Conservation (phyloP, 2,113 vertebrate genomes). For the Phyllostomus discolor region DNA sequence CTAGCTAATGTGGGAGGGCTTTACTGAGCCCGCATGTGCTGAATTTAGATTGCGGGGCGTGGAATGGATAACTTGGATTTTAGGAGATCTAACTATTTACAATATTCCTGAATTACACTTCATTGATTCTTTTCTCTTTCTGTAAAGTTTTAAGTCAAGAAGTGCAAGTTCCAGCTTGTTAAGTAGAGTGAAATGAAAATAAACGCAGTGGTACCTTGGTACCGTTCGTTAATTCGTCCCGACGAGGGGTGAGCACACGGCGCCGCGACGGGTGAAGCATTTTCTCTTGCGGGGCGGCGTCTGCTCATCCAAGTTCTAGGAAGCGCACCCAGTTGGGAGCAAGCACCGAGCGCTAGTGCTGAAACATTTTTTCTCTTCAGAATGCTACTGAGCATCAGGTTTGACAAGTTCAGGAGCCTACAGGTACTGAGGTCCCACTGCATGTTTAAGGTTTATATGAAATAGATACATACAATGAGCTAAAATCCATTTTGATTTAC, state of each 20-base stretch:
- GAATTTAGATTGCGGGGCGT: not conserved
- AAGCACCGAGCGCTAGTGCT: no score
- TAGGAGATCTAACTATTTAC: not conserved
- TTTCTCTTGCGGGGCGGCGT: no score
- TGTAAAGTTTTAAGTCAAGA: not conserved
- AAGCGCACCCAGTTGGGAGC: no score
- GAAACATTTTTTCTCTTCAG: no score
- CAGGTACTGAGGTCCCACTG: no score
- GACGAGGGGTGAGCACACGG: no score
- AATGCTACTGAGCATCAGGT: no score
- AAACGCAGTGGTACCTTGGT: not conserved
- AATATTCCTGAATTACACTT: not conserved
- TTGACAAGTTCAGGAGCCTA: no score
- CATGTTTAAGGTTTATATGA: not conserved
- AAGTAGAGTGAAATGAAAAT: not conserved
- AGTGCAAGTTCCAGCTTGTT: not conserved
- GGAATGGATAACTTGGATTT: not conserved
- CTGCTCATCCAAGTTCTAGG: no score
- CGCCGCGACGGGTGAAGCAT: rapidly evolving
- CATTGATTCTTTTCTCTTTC: not conserved
- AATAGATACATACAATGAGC: not conserved
- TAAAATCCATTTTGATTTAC: not conserved
- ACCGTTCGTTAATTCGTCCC: no score
- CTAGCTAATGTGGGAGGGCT: constrained; percentile 35
- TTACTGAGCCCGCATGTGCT: not conserved